Percentiles rank a stretch among this genome's conserved stretches.
These are phyloP conservation scores for Tenthredo amoena DNA, from an alignment of 2,888 invertebrate species.

Conservation along the genomic window DNA sequence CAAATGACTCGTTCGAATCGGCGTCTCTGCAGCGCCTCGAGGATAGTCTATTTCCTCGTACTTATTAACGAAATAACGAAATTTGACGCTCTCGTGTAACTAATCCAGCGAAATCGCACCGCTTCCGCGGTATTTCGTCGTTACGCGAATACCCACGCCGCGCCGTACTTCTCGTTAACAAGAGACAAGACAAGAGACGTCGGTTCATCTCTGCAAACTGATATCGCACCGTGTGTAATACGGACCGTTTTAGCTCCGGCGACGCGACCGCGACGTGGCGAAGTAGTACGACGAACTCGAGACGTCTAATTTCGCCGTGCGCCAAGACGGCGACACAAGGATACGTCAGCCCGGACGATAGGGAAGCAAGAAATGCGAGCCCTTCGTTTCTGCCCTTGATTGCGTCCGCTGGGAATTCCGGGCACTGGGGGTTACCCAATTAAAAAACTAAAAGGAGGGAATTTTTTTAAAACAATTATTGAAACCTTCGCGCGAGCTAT, in stretches of 20 bases:
- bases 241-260: background rate
- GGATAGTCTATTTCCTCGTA: background rate
- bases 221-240: background rate
- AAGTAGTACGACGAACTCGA: constrained; percentile 4
- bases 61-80: constrained; percentile 21
- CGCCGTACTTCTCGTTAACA: constrained; percentile 11
- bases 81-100: constrained; percentile 34
- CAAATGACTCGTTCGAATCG: constrained; percentile 59
- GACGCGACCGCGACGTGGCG: background rate
- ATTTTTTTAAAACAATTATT: background rate
- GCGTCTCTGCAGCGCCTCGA: background rate
- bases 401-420: constrained; percentile 39
- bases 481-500: background rate
- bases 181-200: constrained; percentile 14
- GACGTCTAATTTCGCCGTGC: constrained; percentile 12
- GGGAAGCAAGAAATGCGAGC: constrained; percentile 37
- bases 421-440: constrained; percentile 5
- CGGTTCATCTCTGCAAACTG: constrained; percentile 15
- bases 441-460: background rate
- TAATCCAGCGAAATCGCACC: constrained; percentile 1
- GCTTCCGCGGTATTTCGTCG: background rate
- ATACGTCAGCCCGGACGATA: background rate
- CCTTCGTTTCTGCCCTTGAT: constrained; percentile 24
- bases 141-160: background rate
- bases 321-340: background rate